Evolutionary conservation across 2,797 vertebrate species (phyloP).

Genomic region (Falco biarmicus): DNA sequence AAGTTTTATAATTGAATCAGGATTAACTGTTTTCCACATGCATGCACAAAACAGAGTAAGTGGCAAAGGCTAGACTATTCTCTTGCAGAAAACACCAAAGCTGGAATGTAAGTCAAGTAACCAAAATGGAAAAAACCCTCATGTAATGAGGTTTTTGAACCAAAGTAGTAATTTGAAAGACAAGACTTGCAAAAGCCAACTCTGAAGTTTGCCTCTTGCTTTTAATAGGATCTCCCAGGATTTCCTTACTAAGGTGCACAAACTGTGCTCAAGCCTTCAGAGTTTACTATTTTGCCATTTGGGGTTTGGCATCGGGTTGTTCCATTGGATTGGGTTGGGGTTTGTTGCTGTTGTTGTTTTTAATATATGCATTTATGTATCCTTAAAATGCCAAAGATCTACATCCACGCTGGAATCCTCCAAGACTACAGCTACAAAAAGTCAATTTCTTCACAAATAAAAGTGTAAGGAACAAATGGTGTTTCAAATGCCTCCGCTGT

Average conservation of each 20-base stretch:
- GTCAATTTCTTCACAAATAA: background rate
- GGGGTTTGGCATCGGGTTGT: fast-evolving
- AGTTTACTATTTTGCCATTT: background rate
- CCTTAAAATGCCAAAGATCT: background rate
- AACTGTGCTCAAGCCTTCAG: background rate
- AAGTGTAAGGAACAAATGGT: background rate
- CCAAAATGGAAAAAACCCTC: background rate
- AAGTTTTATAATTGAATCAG: background rate
- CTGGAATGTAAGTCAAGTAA: background rate
- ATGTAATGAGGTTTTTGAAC: background rate
- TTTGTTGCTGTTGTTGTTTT: background rate
- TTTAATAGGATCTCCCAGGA: background rate
- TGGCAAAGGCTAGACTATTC: background rate
- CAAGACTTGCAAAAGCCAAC: background rate
- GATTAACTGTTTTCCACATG: background rate
- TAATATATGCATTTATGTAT: background rate
- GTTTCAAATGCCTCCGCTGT: background rate
- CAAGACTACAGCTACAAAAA: background rate
- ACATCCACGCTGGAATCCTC: background rate
- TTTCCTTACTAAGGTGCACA: background rate
- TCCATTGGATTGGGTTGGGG: background rate
- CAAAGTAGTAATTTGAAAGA: background rate
- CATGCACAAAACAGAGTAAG: background rate
- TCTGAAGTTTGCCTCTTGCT: background rate
- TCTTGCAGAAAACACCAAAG: background rate